phyloP scores from a whole-genome alignment of 2,888 invertebrate species.

The Osmoderma eremita region DNA sequence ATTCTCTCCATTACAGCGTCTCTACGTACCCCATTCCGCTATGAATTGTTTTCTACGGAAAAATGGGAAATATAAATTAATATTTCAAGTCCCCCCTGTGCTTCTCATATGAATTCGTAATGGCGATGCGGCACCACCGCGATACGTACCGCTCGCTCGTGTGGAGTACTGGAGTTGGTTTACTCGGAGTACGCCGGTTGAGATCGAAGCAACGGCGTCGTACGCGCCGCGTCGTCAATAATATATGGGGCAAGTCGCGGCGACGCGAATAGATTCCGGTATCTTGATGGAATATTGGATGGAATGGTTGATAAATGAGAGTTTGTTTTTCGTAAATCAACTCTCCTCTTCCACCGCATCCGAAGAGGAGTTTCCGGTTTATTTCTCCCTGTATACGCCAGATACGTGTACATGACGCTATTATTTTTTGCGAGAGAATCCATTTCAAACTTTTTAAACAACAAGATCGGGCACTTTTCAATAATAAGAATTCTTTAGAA shows the following conservation, averaged over 20 bases:
- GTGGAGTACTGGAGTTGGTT: conserved; percentile 49
- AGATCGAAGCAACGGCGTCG: conserved; percentile 51
- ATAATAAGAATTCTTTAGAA: too few relatives aligned
- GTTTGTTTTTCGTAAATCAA: conserved; percentile 50
- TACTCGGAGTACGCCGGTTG: too few relatives aligned
- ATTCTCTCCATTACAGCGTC: not conserved
- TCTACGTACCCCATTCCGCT: conserved; percentile 44
- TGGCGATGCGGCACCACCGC: conserved; percentile 46
- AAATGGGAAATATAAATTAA: conserved; percentile 65
- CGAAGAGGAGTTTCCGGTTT: conserved; percentile 17
- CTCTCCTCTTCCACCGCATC: conserved; percentile 20
- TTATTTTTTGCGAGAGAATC: too few relatives aligned
- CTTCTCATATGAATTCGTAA: conserved; percentile 65
- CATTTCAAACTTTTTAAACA: too few relatives aligned
- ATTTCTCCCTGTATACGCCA: conserved; percentile 15
- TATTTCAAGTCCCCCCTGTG: conserved; percentile 64
- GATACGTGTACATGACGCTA: too few relatives aligned
- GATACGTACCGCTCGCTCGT: conserved; percentile 21
- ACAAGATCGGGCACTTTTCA: too few relatives aligned
- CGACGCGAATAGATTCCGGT: conserved; percentile 52
- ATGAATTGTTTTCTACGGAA: conserved; percentile 58
- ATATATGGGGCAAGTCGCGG: conserved; percentile 61
- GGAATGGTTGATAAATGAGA: conserved; percentile 48
- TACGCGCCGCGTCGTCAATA: conserved; percentile 67
- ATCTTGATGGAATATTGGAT: conserved; percentile 52